A percentile compares a stretch with the other conserved stretches of the same genome.
These are phyloP conservation scores for Mastomys natalensis DNA, from an alignment of 2,113 vertebrate genomes.

Conservation along the genomic window DNA sequence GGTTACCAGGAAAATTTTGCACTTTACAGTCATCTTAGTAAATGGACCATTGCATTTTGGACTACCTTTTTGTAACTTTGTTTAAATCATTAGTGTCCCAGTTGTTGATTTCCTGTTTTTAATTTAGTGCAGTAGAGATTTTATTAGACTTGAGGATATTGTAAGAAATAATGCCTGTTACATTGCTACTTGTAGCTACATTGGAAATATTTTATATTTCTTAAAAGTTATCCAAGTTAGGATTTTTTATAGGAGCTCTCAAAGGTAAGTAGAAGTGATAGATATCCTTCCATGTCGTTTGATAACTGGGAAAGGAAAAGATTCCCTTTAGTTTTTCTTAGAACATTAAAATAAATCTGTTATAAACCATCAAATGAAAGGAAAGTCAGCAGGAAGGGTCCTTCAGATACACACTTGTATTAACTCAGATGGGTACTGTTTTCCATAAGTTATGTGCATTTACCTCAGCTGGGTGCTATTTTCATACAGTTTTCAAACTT, in stretches of 20 bases:
- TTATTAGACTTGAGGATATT: not conserved
- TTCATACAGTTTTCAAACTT: not conserved
- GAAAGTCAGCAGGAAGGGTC: not conserved
- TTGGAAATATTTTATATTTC: not conserved
- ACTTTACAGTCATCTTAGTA: not conserved
- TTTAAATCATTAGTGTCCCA: not conserved
- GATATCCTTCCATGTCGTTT: not conserved
- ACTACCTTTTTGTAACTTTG: not conserved
- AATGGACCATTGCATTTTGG: not conserved
- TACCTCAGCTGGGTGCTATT: not conserved
- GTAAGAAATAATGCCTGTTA: not conserved
- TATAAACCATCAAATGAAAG: slow-evolving; percentile 15
- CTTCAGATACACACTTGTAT: not conserved
- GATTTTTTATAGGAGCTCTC: not conserved
- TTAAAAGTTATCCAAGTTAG: not conserved
- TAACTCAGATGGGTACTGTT: not conserved
- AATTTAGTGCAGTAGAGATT: not conserved
- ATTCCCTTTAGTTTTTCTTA: not conserved
- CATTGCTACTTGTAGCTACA: not conserved
- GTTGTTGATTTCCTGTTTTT: not conserved
- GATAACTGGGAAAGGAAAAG: not conserved
- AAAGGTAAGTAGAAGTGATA: not conserved
- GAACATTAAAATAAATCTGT: not conserved
- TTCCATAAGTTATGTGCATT: not conserved
- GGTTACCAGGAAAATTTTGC: not conserved